Conservation (phyloP, 2,888 invertebrate species). For the Ichneumoninae sp. region DNA sequence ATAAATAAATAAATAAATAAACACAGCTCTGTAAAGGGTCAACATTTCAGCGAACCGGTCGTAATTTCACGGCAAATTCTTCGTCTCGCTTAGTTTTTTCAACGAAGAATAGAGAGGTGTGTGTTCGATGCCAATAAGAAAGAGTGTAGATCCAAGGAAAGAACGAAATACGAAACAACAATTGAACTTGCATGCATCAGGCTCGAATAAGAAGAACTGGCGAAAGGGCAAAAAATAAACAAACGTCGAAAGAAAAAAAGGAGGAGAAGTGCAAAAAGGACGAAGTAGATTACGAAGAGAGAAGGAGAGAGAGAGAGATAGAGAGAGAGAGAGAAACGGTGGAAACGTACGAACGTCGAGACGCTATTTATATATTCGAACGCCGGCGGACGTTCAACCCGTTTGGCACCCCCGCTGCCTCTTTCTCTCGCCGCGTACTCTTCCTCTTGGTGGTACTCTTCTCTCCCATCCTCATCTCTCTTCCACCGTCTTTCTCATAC, state of each 20-base stretch:
- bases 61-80: constrained; percentile 11
- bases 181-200: constrained; percentile 41
- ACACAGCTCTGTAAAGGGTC: neutral
- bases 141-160: neutral
- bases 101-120: constrained; percentile 7
- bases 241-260: constrained; percentile 5
- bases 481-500: constrained; percentile 40
- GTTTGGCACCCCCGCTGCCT: constrained; percentile 70
- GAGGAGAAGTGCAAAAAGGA: constrained; percentile 51
- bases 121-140: constrained; percentile 29
- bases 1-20: neutral
- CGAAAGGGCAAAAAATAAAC: constrained; percentile 12
- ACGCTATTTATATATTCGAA: constrained; percentile 76
- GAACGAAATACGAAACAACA: constrained; percentile 40
- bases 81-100: constrained; percentile 8
- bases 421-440: constrained; percentile 30
- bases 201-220: constrained; percentile 52
- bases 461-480: constrained; percentile 46
- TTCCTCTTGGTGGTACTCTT: constrained; percentile 39
- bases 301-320: constrained; percentile 53
- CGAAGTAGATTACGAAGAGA: constrained; percentile 38
- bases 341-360: constrained; percentile 70
- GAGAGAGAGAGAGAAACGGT: constrained; percentile 57
- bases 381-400: constrained; percentile 74
- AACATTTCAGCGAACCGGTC: neutral